phyloP scores from a whole-genome alignment of 1,140 invertebrate species.

The Aphidius gifuensis region DNA sequence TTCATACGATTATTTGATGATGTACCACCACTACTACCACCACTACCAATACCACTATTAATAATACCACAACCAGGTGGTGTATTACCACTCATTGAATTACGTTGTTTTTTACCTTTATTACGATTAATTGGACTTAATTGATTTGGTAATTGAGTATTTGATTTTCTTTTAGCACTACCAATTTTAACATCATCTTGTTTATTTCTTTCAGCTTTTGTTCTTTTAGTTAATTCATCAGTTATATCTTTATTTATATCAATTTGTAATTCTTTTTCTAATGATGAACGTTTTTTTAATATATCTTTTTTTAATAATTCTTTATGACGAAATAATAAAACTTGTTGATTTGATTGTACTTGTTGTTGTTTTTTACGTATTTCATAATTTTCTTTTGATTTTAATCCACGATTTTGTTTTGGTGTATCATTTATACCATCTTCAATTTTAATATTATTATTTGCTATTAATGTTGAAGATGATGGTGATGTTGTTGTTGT shows the following conservation, averaged over 20 bases:
- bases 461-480: too few species aligned
- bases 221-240: conserved; percentile 63
- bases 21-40: conserved; percentile 40
- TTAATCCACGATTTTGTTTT: conserved; percentile 44
- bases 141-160: conserved; percentile 53
- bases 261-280: conserved; percentile 88
- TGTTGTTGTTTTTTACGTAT: conserved; percentile 54
- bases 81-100: conserved; percentile 27
- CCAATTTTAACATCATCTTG: conserved; percentile 67
- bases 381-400: conserved; percentile 52
- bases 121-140: conserved; percentile 49
- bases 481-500: too few species aligned
- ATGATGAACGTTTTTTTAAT: conserved; percentile 79
- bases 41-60: conserved; percentile 11
- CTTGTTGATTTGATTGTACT: conserved; percentile 61
- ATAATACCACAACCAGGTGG: too few species aligned
- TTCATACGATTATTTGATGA: conserved; percentile 51
- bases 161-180: conserved; percentile 59
- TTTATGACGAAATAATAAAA: conserved; percentile 78
- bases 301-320: conserved; percentile 93
- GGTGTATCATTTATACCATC: conserved; percentile 36
- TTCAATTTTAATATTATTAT: conserved; percentile 20
- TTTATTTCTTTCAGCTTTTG: conserved; percentile 67
- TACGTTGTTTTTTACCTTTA: conserved; percentile 46
- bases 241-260: conserved; percentile 83